phyloP scores from a whole-genome alignment of 2,888 invertebrate species.

The Lepidocyrtinus sp. region DNA sequence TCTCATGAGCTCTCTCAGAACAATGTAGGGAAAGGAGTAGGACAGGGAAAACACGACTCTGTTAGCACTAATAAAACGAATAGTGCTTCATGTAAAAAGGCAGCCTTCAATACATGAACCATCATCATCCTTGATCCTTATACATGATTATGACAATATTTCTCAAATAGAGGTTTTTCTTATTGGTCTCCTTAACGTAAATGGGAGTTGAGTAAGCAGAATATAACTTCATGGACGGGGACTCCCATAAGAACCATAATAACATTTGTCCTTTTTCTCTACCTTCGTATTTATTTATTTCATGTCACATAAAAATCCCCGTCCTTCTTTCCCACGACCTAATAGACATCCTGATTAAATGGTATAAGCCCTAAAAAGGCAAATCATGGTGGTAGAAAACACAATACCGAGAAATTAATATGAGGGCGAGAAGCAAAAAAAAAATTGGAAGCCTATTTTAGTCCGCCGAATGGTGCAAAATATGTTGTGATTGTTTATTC shows the following conservation, averaged over 20 bases:
- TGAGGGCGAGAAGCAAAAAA: too few species aligned
- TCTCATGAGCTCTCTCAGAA: background rate
- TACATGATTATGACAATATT: slow-evolving; percentile 35
- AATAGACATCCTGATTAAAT: too few species aligned
- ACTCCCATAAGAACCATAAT: background rate
- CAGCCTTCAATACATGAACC: slow-evolving; percentile 19
- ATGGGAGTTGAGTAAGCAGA: background rate
- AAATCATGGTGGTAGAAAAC: background rate
- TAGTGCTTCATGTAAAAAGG: background rate
- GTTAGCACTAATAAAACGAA: slow-evolving; percentile 29
- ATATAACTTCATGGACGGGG: background rate
- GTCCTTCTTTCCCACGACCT: background rate
- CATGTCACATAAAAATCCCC: background rate
- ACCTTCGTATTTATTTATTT: slow-evolving; percentile 8
- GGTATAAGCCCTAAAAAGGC: background rate
- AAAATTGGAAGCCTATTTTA: background rate
- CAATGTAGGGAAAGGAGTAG: slow-evolving; percentile 9
- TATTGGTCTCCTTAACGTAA: background rate
- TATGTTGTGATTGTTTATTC: too few species aligned
- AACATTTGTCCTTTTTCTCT: slow-evolving; percentile 5
- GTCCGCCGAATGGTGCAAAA: too few species aligned
- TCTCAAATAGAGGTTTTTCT: background rate
- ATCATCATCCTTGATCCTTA: slow-evolving; percentile 47
- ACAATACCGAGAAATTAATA: too few species aligned
- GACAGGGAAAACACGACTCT: background rate